Evolutionary conservation across 2,113 vertebrate species (phyloP), one percentile per base, ranked within the genome.

Genomic region (Irena cyanogastra): DNA sequence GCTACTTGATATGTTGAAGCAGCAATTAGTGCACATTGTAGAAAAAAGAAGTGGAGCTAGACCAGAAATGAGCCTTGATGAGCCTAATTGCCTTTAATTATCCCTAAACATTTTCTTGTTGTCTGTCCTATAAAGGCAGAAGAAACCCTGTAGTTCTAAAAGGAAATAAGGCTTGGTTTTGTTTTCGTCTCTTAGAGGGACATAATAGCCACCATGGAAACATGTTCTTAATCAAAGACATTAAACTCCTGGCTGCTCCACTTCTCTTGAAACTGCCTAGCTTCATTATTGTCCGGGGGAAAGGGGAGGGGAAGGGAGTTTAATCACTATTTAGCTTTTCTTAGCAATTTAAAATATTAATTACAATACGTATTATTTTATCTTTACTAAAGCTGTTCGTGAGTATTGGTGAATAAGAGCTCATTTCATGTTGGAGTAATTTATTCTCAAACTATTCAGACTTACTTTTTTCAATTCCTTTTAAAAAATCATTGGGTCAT

Each of bases 301-400:
- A 92, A 92, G 70, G 93, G 89, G 79, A 96, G 64, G 89, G 89
- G 95, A 91, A 90, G 64, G 65, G 52, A 45, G 76, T 95, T 97
- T 98, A 97, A 97, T 97, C 97, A 94, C 96, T 94, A 94, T 96
- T 97, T 97, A 97, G 83, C 86, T 96, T 97, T 97, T 97, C 97
- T 96, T 96, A 95, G 95, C 94, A 97, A 98, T 98, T 98, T 98
- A 97, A 98, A 98, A 97, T 98, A 98, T 98, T 98, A 98, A 98
- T 98, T 98, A 97, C 97, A 97, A 97, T 97, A 96, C 78, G 83
- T 13, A 42, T 95, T 97, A 98, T 98, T 98, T 97, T 98, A 97
- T 98, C 97, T 97, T 97, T 96, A 95, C 95, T 97, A 94, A 89
- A 95, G 90, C 95, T 97, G 90, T 97, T 97, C 95, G 94, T 96